These are phyloP conservation scores for Troides oblongomaculatus DNA, from an alignment of 2,888 invertebrate genomes.

Conservation along the genomic window DNA sequence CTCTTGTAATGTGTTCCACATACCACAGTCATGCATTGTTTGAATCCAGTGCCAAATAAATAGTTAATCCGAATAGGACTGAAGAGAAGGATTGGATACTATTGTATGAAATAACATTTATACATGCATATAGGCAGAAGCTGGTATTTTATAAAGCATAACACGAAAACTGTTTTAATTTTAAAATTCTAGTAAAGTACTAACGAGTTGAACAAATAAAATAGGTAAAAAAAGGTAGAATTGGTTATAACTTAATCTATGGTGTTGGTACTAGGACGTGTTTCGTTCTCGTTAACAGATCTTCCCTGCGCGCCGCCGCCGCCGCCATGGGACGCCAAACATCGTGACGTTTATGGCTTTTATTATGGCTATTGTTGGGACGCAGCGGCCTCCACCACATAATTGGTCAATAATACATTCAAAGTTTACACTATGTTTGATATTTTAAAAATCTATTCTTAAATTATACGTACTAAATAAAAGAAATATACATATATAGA, in stretches of 20 bases:
- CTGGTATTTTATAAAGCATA: too few species aligned
- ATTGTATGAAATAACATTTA: too few species aligned
- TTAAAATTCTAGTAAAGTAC: too few species aligned
- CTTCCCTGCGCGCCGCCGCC: slow-evolving; percentile 50
- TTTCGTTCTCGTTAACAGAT: slow-evolving; percentile 70
- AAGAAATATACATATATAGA: background rate
- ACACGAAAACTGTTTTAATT: too few species aligned
- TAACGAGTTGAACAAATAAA: background rate
- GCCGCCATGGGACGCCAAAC: slow-evolving; percentile 64
- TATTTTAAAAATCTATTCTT: slow-evolving; percentile 1
- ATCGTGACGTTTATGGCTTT: slow-evolving; percentile 68
- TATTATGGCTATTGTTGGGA: slow-evolving; percentile 63
- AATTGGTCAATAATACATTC: slow-evolving; percentile 47
- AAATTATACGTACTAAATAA: background rate
- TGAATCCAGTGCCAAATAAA: too few species aligned
- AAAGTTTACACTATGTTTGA: slow-evolving; percentile 24
- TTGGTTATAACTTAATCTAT: slow-evolving; percentile 39
- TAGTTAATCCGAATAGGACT: too few species aligned
- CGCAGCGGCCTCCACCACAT: slow-evolving; percentile 51
- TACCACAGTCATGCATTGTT: too few species aligned
- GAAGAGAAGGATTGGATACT: too few species aligned
- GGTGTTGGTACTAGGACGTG: slow-evolving; percentile 57
- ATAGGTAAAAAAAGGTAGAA: background rate
- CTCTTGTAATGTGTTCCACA: too few species aligned
- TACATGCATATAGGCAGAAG: too few species aligned